Conservation (phyloP, 2,888 invertebrate genomes). For the Ophioninae sp. region DNA sequence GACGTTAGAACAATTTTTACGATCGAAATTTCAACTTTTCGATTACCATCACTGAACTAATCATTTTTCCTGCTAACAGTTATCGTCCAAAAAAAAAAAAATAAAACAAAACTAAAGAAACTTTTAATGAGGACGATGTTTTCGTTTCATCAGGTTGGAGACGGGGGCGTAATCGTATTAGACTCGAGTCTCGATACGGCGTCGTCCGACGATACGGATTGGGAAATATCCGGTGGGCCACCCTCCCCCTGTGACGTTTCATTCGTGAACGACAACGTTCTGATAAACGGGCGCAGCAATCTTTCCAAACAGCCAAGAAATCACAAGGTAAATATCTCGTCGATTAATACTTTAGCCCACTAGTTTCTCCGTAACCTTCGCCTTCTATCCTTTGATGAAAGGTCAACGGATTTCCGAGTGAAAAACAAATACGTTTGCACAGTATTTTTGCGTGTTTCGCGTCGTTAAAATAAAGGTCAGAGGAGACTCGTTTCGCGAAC, state of each 20-base stretch:
- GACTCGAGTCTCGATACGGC: slow-evolving; percentile 84
- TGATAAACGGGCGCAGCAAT: slow-evolving; percentile 94
- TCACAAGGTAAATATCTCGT: slow-evolving; percentile 82
- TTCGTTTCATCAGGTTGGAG: slow-evolving; percentile 83
- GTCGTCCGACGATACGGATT: slow-evolving; percentile 84
- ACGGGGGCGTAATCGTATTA: slow-evolving; percentile 85
- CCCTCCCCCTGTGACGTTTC: slow-evolving; percentile 92
- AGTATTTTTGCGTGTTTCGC: background rate
- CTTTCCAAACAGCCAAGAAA: slow-evolving; percentile 85
- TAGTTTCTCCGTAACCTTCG: too few relatives aligned
- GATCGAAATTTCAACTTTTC: too few relatives aligned
- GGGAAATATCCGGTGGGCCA: slow-evolving; percentile 84
- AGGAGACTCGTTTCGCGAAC: slow-evolving; percentile 39
- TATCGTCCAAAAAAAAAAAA: background rate
- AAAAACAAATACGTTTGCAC: background rate
- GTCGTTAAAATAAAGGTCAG: slow-evolving; percentile 47
- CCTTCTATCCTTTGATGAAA: background rate
- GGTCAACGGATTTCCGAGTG: background rate
- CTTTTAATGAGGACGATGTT: background rate
- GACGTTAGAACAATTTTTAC: too few relatives aligned
- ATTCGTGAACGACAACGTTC: slow-evolving; percentile 93
- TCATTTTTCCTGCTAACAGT: background rate
- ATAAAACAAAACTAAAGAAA: background rate
- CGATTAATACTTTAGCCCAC: background rate
- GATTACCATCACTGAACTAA: background rate